These are phyloP conservation scores for Urocynchramus pylzowi DNA, from an alignment of 2,113 vertebrate genomes.

Conservation along the genomic window DNA sequence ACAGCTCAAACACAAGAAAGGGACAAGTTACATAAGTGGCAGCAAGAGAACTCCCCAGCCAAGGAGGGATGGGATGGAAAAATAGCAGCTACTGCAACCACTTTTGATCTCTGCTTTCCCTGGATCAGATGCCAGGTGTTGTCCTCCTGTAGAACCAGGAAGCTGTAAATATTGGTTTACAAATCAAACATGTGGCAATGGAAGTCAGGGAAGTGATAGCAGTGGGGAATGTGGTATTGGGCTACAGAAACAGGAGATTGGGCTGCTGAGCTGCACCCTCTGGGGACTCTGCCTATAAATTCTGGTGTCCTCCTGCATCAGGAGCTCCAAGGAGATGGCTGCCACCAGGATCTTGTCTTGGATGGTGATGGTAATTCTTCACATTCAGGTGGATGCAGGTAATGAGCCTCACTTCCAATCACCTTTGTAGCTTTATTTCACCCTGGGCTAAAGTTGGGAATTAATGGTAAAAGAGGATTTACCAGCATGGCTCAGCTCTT, in stretches of 20 bases:
- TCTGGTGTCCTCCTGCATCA: not conserved
- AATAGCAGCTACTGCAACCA: not conserved
- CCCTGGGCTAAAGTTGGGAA: not conserved
- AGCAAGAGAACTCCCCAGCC: not conserved
- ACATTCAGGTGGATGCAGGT: not conserved
- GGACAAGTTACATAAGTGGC: not conserved
- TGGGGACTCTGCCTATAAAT: not conserved
- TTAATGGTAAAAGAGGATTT: not conserved
- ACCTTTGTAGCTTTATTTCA: not conserved
- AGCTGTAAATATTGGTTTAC: not conserved
- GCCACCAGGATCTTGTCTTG: not conserved
- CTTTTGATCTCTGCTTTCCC: not conserved
- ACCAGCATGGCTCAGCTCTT: not conserved
- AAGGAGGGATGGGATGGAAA: not conserved
- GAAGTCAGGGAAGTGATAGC: not conserved
- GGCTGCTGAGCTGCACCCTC: not conserved
- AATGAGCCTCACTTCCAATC: not conserved
- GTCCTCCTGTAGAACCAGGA: not conserved
- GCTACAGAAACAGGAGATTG: not conserved
- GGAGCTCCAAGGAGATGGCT: not conserved
- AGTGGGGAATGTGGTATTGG: not conserved
- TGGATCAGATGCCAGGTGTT: not conserved
- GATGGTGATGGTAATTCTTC: not conserved
- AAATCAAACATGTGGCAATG: not conserved
- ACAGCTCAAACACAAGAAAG: not conserved